These are phyloP conservation scores for Catocala nupta DNA, from an alignment of 2,888 invertebrate genomes.

Conservation along the genomic window DNA sequence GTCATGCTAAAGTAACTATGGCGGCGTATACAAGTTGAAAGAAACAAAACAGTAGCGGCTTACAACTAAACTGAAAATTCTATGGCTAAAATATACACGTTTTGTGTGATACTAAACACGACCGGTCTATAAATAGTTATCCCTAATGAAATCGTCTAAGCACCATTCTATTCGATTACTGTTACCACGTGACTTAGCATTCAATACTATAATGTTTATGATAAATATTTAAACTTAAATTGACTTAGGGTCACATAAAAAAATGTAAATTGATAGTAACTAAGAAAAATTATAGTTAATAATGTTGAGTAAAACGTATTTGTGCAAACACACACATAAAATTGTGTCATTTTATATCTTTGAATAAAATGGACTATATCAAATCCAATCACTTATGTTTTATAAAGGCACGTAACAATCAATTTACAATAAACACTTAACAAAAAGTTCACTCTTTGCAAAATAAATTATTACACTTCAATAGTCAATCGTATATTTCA, in stretches of 20 bases:
- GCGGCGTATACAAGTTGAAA: slow-evolving; percentile 56
- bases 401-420: slow-evolving; percentile 85
- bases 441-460: slow-evolving; percentile 65
- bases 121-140: slow-evolving; percentile 77
- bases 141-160: slow-evolving; percentile 83
- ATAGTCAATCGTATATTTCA: slow-evolving; percentile 38
- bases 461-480: slow-evolving; percentile 63
- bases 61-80: slow-evolving; percentile 61
- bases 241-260: slow-evolving; percentile 77
- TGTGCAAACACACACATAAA: slow-evolving; percentile 82
- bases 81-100: slow-evolving; percentile 68
- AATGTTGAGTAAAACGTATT: slow-evolving; percentile 77
- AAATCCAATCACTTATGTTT: slow-evolving; percentile 82
- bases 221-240: slow-evolving; percentile 77
- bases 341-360: slow-evolving; percentile 71
- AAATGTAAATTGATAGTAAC: slow-evolving; percentile 72
- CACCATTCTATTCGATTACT: slow-evolving; percentile 87
- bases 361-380: slow-evolving; percentile 76
- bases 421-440: slow-evolving; percentile 78
- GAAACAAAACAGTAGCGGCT: slow-evolving; percentile 50
- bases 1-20: slow-evolving; percentile 44
- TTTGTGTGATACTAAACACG: slow-evolving; percentile 68
- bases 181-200: slow-evolving; percentile 81
- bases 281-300: slow-evolving; percentile 72
- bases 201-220: slow-evolving; percentile 78